Evolutionary conservation across 2,888 invertebrate species (phyloP).

Genomic region (Drosophila meridionalis): DNA sequence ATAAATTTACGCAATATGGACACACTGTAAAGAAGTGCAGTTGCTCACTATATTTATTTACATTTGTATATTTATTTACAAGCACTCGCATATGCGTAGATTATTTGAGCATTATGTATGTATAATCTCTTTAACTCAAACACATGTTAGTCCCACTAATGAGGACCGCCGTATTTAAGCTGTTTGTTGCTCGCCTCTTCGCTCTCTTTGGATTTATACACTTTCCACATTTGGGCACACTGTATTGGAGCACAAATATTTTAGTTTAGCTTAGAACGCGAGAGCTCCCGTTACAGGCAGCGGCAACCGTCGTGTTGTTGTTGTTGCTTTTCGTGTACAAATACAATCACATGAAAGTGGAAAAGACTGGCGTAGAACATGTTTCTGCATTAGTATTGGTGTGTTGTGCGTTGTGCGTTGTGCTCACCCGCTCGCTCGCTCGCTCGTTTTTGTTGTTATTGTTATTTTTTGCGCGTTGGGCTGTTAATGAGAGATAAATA

Average conservation of each 20-base stretch:
- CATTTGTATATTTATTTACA: constrained; percentile 1
- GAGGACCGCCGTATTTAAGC: not conserved
- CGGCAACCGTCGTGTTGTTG: constrained; percentile 62
- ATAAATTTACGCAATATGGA: not conserved
- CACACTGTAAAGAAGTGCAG: constrained; percentile 6
- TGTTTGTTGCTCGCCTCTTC: not conserved
- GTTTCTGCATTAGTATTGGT: constrained; percentile 73
- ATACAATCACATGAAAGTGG: constrained; percentile 59
- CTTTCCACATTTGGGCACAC: constrained; percentile 54
- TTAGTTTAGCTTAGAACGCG: constrained; percentile 77
- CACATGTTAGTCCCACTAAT: not conserved
- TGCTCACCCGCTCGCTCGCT: constrained; percentile 10
- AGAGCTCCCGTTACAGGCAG: constrained; percentile 56
- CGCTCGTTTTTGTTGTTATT: constrained; percentile 31
- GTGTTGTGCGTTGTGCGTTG: constrained; percentile 33
- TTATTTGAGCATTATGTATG: not conserved
- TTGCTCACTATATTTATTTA: not conserved
- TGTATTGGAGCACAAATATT: constrained; percentile 42
- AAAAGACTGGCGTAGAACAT: constrained; percentile 69
- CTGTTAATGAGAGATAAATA: constrained; percentile 78
- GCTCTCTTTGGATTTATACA: not conserved
- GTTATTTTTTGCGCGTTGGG: constrained; percentile 38
- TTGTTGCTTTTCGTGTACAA: constrained; percentile 53
- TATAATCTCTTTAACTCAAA: not conserved
- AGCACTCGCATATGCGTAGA: not conserved